Percentiles rank a stretch among this genome's conserved stretches.
These are phyloP conservation scores for Drosophila neotestacea DNA, from an alignment of 2,888 invertebrate genomes.

Conservation along the genomic window DNA sequence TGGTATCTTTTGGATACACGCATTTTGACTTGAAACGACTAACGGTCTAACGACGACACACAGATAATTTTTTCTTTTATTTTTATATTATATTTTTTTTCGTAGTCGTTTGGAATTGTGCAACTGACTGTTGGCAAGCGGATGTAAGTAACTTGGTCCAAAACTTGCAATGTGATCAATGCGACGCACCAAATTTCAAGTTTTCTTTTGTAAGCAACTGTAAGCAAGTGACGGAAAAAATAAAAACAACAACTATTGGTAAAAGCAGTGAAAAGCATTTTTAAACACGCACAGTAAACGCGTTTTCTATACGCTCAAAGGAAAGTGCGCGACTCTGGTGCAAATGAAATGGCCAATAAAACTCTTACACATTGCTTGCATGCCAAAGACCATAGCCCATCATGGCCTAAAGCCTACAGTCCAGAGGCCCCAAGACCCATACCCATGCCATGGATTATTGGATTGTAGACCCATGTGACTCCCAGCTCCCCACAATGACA, in stretches of 20 bases:
- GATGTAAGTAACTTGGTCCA: constrained; percentile 61
- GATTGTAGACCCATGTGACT: constrained; percentile 36
- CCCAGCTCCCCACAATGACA: constrained; percentile 38
- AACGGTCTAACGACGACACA: constrained; percentile 55
- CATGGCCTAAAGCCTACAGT: constrained; percentile 19
- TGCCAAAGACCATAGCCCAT: constrained; percentile 29
- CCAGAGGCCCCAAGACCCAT: constrained; percentile 9
- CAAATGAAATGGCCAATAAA: constrained; percentile 73
- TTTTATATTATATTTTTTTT: constrained; percentile 29
- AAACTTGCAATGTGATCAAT: constrained; percentile 67
- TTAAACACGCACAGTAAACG: constrained; percentile 56
- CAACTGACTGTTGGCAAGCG: constrained; percentile 55
- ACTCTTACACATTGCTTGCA: constrained; percentile 42
- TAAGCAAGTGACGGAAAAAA: constrained; percentile 60
- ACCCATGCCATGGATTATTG: constrained; percentile 16
- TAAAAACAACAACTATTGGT: constrained; percentile 41
- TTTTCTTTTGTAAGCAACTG: constrained; percentile 73
- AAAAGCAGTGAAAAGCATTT: constrained; percentile 73
- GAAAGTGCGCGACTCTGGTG: constrained; percentile 60
- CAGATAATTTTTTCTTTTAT: constrained; percentile 35
- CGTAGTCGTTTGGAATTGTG: constrained; percentile 24
- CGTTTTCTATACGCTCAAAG: constrained; percentile 59
- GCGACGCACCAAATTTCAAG: constrained; percentile 56
- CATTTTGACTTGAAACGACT: constrained; percentile 68
- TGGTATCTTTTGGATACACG: constrained; percentile 67